Evolutionary conservation across 1,140 invertebrate genomes (phyloP), one percentile per base, ranked within the genome.

Genomic region (Neuroterus valhalla): DNA sequence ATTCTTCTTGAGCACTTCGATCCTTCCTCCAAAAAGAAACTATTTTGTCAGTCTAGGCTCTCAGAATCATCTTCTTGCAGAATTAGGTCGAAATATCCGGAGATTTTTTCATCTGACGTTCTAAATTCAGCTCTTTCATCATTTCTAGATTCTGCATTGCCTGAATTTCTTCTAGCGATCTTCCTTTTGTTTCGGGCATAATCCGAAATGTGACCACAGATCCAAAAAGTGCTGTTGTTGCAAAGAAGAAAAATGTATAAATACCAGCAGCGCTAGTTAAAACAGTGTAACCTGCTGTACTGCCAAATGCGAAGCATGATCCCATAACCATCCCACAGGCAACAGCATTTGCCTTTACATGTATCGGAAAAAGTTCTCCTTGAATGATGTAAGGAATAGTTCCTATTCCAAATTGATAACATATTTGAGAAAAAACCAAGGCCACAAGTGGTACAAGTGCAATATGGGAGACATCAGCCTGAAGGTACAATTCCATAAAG

Each of bases 171-270:
- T 94, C 92, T 12, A 55, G 17, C 6, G 50, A 23, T 55, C 23
- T 55, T 4, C 50, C 50, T 23, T 55, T 55, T 23, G 50, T 55
- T 11, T 17, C 21, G 0, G 50, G 50, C 2, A 55, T 55, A 21
- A 55, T 19, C 14, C 21, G 19, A 52, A 91, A 91, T 0, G 93
- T 89, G 42, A 93, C 89, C 0, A 94, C 69, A 0, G 91, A 88
- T 4, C 93, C 92, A 1, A 91, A 17, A 0, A 91, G 78, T 26
- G 93, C 93, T 66, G 93, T 87, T 2, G 91, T 89, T 10, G 94
- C 90, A 87, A 95, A 96, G 31, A 94, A 85, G 92, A 93, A 94
- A 86, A 94, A 95, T 2, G 89, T 92, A 78, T 94, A 92, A 44
- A 91, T 91, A 11, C 92, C 92, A 10, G 94, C 89, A 71, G 82